These are phyloP conservation scores for Trinectes maculatus DNA, from an alignment of 2,113 vertebrate species.

Conservation along the genomic window DNA sequence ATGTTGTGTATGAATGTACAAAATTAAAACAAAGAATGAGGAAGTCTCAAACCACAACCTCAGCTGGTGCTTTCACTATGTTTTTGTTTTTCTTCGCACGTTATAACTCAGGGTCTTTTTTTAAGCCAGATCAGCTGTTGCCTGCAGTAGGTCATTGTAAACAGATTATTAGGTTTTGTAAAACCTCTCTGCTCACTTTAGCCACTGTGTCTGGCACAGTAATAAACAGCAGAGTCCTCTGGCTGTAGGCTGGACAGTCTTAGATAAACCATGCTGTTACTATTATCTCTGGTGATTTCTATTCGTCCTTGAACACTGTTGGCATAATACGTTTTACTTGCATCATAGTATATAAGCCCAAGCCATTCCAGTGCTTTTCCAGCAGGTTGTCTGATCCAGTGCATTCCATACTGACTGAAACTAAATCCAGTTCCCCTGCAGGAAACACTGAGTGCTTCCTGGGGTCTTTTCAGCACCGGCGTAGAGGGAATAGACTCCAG, in stretches of 20 bases:
- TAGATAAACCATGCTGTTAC: constrained; percentile 35
- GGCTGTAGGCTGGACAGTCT: constrained; percentile 31
- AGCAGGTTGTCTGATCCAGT: constrained; percentile 60
- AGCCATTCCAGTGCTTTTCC: constrained; percentile 59
- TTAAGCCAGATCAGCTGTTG: neutral
- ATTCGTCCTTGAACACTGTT: constrained; percentile 25
- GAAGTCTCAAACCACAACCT: constrained; percentile 13
- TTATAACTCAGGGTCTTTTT: neutral
- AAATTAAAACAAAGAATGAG: neutral
- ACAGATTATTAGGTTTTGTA: constrained; percentile 36
- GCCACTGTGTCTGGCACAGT: constrained; percentile 30
- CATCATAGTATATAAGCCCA: constrained; percentile 20
- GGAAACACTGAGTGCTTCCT: constrained; percentile 56
- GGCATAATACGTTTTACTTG: constrained; percentile 17
- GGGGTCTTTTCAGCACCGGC: constrained; percentile 38
- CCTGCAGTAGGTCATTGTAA: neutral
- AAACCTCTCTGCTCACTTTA: neutral
- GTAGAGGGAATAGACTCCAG: constrained; percentile 56
- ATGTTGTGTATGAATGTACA: neutral
- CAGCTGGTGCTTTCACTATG: neutral
- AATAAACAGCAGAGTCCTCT: constrained; percentile 47
- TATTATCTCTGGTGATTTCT: constrained; percentile 45
- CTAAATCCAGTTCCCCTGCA: constrained; percentile 45
- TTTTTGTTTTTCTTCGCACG: neutral
- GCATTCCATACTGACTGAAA: constrained; percentile 20